Percentiles rank a stretch among this genome's conserved stretches.
Conservation (phyloP, 2,797 vertebrate species). For the Adelosebastes latens region DNA sequence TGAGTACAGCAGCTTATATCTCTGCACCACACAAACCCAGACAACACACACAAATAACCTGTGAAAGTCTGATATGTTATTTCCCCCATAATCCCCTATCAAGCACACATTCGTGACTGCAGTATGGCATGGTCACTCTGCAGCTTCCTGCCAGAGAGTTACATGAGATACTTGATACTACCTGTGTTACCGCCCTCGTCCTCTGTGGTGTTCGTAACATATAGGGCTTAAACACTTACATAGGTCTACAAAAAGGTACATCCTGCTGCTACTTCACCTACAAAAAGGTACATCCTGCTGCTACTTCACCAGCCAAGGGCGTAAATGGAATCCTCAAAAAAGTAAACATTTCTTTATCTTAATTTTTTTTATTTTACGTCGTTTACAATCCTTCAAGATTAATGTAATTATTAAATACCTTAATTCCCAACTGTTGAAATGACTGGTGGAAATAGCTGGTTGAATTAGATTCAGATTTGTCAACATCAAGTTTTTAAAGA, state of each 20-base stretch:
- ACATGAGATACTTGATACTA: neutral
- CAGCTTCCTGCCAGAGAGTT: conserved; percentile 22
- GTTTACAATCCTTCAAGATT: no score
- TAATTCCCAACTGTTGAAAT: neutral
- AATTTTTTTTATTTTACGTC: no score
- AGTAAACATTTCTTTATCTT: no score
- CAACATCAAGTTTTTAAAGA: neutral
- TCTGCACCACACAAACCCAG: conserved; percentile 18
- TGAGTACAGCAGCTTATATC: conserved; percentile 12
- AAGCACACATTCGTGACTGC: conserved; percentile 21
- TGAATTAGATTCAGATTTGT: neutral
- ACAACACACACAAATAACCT: conserved; percentile 33
- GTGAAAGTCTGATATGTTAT: conserved; percentile 22
- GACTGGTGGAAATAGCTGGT: neutral
- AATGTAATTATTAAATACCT: no score
- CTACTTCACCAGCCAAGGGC: no score
- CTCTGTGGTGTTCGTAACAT: neutral
- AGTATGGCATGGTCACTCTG: conserved; percentile 1
- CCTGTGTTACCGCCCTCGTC: neutral
- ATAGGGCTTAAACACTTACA: neutral
- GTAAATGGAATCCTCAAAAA: no score
- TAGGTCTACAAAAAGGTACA: neutral
- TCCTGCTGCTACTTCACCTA: neutral
- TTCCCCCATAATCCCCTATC: conserved; percentile 33
- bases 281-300: no score